Conservation (phyloP, 2,888 invertebrate genomes). For the Azorinus chamasolen region DNA sequence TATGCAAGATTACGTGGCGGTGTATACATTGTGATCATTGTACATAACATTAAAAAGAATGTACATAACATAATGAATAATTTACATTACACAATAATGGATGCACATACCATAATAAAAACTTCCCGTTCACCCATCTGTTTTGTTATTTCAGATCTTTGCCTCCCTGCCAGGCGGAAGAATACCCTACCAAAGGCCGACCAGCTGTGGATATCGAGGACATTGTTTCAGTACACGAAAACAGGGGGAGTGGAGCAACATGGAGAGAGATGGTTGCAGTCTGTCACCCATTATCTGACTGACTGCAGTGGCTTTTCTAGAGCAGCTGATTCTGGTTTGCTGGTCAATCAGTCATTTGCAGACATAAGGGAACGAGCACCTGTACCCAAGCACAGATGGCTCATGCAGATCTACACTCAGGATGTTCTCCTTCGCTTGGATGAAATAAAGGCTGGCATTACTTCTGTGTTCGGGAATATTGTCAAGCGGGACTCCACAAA, state of each 20-base stretch:
- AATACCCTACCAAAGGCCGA: slow-evolving; percentile 43
- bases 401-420: slow-evolving; percentile 40
- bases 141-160: no score
- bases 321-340: slow-evolving; percentile 1
- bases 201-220: slow-evolving; percentile 48
- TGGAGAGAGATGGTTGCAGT: no score
- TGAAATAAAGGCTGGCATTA: slow-evolving; percentile 67
- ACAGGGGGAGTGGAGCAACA: slow-evolving; percentile 43
- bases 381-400: slow-evolving; percentile 48
- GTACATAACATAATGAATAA: no score
- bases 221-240: slow-evolving; percentile 30
- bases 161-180: slow-evolving; percentile 33
- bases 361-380: slow-evolving; percentile 27
- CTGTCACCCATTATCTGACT: slow-evolving; percentile 43
- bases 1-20: no score
- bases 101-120: no score
- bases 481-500: slow-evolving; percentile 74
- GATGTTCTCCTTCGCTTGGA: slow-evolving; percentile 63
- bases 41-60: no score
- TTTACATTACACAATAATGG: no score
- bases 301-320: slow-evolving; percentile 39
- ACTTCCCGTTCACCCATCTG: no score
- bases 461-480: slow-evolving; percentile 59
- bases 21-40: no score
- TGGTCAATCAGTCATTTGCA: background rate